phyloP scores from a whole-genome alignment of 2,113 vertebrate genomes.

The Polyodon spathula region DNA sequence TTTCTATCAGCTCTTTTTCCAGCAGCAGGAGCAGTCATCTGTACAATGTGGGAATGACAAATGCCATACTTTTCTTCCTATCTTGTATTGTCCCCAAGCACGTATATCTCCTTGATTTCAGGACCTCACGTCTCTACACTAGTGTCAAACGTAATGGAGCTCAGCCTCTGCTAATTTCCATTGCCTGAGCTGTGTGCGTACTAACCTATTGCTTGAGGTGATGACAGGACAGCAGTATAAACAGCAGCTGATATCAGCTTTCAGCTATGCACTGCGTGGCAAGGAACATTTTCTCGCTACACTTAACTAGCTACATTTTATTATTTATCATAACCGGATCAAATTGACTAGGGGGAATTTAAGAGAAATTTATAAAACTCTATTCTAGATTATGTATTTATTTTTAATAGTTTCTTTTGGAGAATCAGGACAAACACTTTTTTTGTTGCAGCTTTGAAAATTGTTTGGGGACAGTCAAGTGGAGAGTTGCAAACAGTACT shows the following conservation, averaged over 20 bases:
- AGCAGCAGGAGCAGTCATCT: background rate
- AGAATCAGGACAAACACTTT: no score
- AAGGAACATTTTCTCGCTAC: constrained; percentile 5
- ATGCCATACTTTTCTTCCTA: constrained; percentile 25
- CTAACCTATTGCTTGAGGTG: constrained; percentile 31
- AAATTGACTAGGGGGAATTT: no score
- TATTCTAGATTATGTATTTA: no score
- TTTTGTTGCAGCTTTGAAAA: no score
- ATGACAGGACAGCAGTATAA: constrained; percentile 59
- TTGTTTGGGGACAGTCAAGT: no score
- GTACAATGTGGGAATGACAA: constrained; percentile 11
- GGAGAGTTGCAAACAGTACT: no score
- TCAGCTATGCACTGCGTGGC: constrained; percentile 38
- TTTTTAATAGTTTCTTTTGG: no score
- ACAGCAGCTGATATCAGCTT: constrained; percentile 50
- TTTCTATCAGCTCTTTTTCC: background rate
- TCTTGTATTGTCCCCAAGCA: constrained; percentile 19
- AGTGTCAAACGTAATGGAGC: constrained; percentile 34
- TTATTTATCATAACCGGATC: no score
- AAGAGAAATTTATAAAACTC: no score
- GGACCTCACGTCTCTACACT: constrained; percentile 33
- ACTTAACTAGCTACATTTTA: background rate
- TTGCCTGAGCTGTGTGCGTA: constrained; percentile 51
- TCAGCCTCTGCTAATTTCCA: constrained; percentile 13
- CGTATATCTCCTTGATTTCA: background rate